Evolutionary conservation across 53 echinoderm and acorn worm genomes (phyloP).

Genomic region (Stichopus horrens): DNA sequence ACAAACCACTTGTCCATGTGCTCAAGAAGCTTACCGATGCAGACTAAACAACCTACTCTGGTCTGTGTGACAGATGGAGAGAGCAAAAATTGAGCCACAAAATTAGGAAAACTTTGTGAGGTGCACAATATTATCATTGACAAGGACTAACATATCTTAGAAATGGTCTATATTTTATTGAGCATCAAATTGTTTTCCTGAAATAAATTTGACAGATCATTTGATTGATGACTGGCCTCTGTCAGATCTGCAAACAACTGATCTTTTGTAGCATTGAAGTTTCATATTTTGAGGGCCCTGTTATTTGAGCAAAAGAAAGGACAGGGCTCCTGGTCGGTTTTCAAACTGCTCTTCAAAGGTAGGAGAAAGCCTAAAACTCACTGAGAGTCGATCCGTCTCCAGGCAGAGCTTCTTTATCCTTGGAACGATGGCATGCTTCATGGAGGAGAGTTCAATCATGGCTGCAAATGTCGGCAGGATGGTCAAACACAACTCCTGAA

Average conservation of each 20-base stretch:
- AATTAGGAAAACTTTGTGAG: not conserved
- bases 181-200: too few relatives aligned
- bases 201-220: too few relatives aligned
- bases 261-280: too few relatives aligned
- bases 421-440: slow-evolving; percentile 86
- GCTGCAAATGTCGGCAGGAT: slow-evolving; percentile 88
- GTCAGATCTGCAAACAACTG: too few relatives aligned
- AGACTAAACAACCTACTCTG: slow-evolving; percentile 84
- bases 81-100: not conserved
- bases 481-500: slow-evolving; percentile 82
- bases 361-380: slow-evolving; percentile 48
- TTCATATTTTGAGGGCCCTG: too few relatives aligned
- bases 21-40: slow-evolving; percentile 81
- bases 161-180: too few relatives aligned
- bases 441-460: slow-evolving; percentile 87
- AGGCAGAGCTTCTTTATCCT: slow-evolving; percentile 86
- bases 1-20: slow-evolving; percentile 98
- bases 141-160: too few relatives aligned
- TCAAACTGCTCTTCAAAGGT: too few relatives aligned
- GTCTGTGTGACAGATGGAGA: slow-evolving; percentile 47
- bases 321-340: too few relatives aligned
- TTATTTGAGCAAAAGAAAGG: too few relatives aligned
- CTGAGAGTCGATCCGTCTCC: slow-evolving; percentile 74
- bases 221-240: too few relatives aligned
- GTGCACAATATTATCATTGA: not conserved